Evolutionary conservation across 2,797 vertebrate genomes (phyloP).

Genomic region (Euthynnus affinis): DNA sequence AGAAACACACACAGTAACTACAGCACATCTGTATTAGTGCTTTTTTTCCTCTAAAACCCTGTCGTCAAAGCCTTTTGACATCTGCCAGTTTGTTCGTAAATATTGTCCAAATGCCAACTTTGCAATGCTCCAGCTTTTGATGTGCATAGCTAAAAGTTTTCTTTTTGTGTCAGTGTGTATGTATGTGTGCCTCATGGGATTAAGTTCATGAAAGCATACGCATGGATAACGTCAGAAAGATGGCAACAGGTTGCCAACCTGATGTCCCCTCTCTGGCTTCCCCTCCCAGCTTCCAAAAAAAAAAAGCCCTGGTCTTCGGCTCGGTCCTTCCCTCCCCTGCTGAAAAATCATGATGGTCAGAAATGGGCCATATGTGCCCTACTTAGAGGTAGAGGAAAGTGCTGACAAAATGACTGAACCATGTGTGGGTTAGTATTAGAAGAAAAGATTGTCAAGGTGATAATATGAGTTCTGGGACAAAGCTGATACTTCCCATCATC

Average conservation of each 20-base stretch:
- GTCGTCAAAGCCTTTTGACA: slow-evolving; percentile 85
- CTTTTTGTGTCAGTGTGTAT: slow-evolving; percentile 53
- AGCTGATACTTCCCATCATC: slow-evolving; percentile 23
- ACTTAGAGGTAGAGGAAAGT: slow-evolving; percentile 55
- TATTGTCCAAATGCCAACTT: slow-evolving; percentile 82
- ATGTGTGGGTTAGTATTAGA: slow-evolving; percentile 7
- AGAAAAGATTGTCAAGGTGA: slow-evolving; percentile 34
- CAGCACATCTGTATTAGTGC: slow-evolving; percentile 81
- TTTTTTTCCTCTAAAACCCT: slow-evolving; percentile 77
- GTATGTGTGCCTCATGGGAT: slow-evolving; percentile 64
- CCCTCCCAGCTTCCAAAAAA: neutral
- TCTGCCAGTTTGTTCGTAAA: slow-evolving; percentile 84
- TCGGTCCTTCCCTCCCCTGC: slow-evolving; percentile 27
- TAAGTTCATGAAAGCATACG: slow-evolving; percentile 75
- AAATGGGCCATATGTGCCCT: slow-evolving; percentile 67
- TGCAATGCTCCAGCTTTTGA: slow-evolving; percentile 68
- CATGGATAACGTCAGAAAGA: slow-evolving; percentile 76
- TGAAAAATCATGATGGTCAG: slow-evolving; percentile 48
- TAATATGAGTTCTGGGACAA: slow-evolving; percentile 25
- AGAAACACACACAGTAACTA: slow-evolving; percentile 81
- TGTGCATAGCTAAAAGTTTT: slow-evolving; percentile 63
- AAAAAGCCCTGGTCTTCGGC: slow-evolving; percentile 24
- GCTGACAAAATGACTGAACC: slow-evolving; percentile 28
- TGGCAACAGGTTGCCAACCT: slow-evolving; percentile 80
- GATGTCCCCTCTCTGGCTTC: slow-evolving; percentile 63